Evolutionary conservation across 2,888 invertebrate species (phyloP), one percentile per base, ranked within the genome.

Genomic region (Agrochola macilenta): DNA sequence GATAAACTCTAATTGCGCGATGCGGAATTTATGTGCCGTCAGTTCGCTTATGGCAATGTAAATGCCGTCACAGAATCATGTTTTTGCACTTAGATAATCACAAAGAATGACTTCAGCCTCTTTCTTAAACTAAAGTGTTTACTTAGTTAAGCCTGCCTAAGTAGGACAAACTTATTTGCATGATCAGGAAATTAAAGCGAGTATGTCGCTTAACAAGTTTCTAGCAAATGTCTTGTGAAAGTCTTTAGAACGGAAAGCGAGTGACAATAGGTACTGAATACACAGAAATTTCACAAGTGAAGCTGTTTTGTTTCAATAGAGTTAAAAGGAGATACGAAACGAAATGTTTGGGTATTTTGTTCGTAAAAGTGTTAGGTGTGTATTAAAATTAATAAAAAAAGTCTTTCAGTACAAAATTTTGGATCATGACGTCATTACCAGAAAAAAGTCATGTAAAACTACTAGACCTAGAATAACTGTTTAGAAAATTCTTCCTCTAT

Each of bases 121-220:
- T 57, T 84, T 74, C 49, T 52, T 57, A 66, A 69, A 65, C 35
- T 35, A 30, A 60, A 66, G 20, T 57, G 30, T 54, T 79, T 46
- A 58, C 11, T 52, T 54, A 76, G 73, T 70, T 73, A 39, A 74
- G 63, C n/a, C 46, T 64, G 52, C 39, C n/a, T 69, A 60, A 85
- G 30, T 68, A 69, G 30, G 64, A 4, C 14, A 84, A 43, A 68
- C 63, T 81, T 75, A 81, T 82, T 82, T 76, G 61, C 81, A 85
- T 81, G 60, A 85, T 85, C 85, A 83, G 85, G 85, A 83, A 83
- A 83, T 83, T 82, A 85, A 84, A 77, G 82, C 78, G 39, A 66
- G 61, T 83, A 64, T 83, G 66, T 73, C 63, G 46, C 58, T 57
- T n/a, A 81, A 73, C 63, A 82, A 83, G 66, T 85, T 85, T 64